These are phyloP conservation scores for Phalacrocorax pelagicus DNA, from an alignment of 2,113 vertebrate species.

Conservation along the genomic window DNA sequence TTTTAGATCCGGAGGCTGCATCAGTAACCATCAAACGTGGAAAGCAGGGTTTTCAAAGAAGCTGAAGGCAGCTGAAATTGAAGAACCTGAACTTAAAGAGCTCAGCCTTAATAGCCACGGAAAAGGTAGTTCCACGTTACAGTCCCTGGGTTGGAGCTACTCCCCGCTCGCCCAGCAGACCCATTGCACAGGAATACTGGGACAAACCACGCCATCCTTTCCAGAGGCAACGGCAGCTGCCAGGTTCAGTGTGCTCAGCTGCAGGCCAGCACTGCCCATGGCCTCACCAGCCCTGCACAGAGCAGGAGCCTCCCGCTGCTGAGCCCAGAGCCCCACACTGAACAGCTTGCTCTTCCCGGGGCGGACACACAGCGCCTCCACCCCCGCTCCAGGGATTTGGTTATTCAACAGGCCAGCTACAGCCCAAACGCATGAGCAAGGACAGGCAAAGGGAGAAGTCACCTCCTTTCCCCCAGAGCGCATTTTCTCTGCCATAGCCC, in stretches of 20 bases:
- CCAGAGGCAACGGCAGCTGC: background rate
- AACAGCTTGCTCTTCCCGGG: background rate
- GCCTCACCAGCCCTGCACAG: background rate
- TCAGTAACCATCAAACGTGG: background rate
- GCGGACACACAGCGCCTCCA: rapidly evolving
- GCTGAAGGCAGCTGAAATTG: background rate
- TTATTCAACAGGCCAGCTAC: background rate
- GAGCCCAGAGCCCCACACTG: background rate
- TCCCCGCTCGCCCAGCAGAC: background rate
- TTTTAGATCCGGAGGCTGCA: background rate
- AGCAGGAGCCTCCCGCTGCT: background rate
- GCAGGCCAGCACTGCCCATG: rapidly evolving
- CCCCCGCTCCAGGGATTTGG: background rate
- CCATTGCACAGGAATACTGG: background rate
- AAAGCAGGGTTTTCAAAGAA: background rate
- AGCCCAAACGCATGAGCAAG: background rate
- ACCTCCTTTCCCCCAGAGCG: background rate
- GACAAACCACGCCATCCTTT: background rate
- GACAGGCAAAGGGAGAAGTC: background rate
- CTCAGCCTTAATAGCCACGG: background rate
- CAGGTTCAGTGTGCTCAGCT: background rate
- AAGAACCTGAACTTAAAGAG: background rate
- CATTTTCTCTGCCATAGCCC: background rate
- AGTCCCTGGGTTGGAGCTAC: too few relatives aligned
- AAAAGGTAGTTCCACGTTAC: background rate